phyloP scores from a whole-genome alignment of 2,888 invertebrate species.

The Apoda limacodes region DNA sequence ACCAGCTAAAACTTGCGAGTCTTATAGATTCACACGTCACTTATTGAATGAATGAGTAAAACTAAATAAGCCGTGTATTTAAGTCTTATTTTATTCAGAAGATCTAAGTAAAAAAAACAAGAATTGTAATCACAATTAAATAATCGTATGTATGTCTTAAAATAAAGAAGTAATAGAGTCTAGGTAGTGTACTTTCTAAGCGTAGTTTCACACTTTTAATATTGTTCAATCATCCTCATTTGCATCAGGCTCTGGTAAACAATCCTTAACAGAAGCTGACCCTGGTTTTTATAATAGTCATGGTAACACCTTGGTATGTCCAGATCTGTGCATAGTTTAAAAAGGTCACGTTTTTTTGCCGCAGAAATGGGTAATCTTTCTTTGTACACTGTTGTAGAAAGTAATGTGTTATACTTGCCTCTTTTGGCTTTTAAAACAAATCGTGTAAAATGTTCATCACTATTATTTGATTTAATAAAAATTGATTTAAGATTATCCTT shows the following conservation, averaged over 20 bases:
- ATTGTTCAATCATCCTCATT: conserved; percentile 2
- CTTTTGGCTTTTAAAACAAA: conserved; percentile 2
- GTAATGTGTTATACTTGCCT: conserved; percentile 1
- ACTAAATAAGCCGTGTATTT: too few relatives aligned
- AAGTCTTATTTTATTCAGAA: too few relatives aligned
- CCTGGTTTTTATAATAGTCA: conserved; percentile 5
- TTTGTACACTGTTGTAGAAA: conserved; percentile 1
- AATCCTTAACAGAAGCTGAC: conserved; percentile 3
- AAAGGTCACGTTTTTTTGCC: conserved; percentile 5
- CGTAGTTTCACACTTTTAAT: too few relatives aligned
- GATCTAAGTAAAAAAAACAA: too few relatives aligned
- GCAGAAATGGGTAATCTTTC: conserved; percentile 5
- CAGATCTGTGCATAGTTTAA: conserved; percentile 5
- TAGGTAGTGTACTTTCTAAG: too few relatives aligned
- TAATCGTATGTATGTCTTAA: too few relatives aligned
- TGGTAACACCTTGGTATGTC: conserved; percentile 7
- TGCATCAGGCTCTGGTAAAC: conserved; percentile 6
- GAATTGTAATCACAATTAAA: too few relatives aligned
- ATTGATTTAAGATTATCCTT: conserved; percentile 10
- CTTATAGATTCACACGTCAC: too few relatives aligned
- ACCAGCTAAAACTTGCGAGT: too few relatives aligned
- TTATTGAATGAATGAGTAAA: too few relatives aligned
- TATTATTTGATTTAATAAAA: conserved; percentile 3
- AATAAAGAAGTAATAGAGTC: too few relatives aligned
- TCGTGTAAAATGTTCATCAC: conserved; percentile 1